Conservation (phyloP, 1,140 invertebrate genomes). For the Bombus ignitus region DNA sequence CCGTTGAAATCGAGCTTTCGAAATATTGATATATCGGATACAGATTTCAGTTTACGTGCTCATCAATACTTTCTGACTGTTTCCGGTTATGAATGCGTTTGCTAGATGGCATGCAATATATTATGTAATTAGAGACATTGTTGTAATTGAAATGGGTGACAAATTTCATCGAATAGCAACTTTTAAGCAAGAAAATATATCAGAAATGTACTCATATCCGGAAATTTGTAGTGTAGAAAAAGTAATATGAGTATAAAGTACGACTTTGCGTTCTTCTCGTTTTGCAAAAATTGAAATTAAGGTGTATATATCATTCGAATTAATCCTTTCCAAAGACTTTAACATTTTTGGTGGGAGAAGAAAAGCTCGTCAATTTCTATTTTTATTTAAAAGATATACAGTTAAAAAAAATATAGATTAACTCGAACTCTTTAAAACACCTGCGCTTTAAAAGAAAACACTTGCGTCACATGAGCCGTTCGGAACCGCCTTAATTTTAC, state of each 20-base stretch:
- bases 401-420: neutral
- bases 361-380: neutral
- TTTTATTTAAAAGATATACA: neutral
- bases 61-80: neutral
- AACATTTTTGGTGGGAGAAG: neutral
- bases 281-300: too few relatives aligned
- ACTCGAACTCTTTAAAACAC: neutral
- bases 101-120: neutral
- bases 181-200: neutral
- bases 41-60: neutral
- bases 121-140: neutral
- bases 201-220: neutral
- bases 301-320: neutral
- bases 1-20: neutral
- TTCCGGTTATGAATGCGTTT: neutral
- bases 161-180: neutral
- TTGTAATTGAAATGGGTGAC: neutral
- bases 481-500: too few relatives aligned
- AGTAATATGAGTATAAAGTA: neutral
- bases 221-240: neutral
- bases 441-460: neutral
- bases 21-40: neutral
- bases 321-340: neutral
- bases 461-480: too few relatives aligned
- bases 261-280: too few relatives aligned